Conservation (phyloP, 1,140 invertebrate species). For the Drosophila sulfurigaster region DNA sequence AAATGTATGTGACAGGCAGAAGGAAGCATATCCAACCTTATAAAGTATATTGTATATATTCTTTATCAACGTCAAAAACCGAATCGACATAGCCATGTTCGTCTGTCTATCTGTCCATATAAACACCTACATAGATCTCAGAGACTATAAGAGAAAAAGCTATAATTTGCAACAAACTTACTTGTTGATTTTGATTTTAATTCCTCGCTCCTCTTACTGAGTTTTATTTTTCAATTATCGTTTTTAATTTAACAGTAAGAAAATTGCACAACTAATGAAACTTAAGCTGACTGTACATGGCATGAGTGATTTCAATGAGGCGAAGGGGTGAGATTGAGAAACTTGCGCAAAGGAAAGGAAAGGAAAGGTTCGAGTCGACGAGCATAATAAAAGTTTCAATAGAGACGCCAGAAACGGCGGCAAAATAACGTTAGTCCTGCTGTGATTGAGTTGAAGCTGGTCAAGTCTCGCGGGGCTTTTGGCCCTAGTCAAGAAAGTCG, state of each 20-base stretch:
- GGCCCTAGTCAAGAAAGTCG: conserved; percentile 34
- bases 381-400: conserved; percentile 75
- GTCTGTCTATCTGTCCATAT: no score
- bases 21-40: no score
- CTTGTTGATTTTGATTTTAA: conserved; percentile 56
- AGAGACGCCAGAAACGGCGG: conserved; percentile 48
- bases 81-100: no score
- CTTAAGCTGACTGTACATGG: conserved; percentile 43
- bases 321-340: background rate
- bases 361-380: conserved; percentile 14
- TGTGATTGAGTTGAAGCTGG: conserved; percentile 77
- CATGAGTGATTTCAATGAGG: background rate
- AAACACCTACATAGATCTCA: no score
- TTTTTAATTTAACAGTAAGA: conserved; percentile 80
- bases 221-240: conserved; percentile 83
- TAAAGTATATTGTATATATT: no score
- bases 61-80: no score
- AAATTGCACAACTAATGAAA: conserved; percentile 81
- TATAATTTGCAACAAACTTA: no score
- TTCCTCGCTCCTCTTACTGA: conserved; percentile 34
- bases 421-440: conserved; percentile 72
- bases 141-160: no score
- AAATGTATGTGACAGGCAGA: no score
- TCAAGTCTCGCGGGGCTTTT: conserved; percentile 65
- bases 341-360: background rate